Base-by-base conservation (phyloP, 2,113 vertebrate genomes). In the Poeciliopsis prolifica region DNA sequence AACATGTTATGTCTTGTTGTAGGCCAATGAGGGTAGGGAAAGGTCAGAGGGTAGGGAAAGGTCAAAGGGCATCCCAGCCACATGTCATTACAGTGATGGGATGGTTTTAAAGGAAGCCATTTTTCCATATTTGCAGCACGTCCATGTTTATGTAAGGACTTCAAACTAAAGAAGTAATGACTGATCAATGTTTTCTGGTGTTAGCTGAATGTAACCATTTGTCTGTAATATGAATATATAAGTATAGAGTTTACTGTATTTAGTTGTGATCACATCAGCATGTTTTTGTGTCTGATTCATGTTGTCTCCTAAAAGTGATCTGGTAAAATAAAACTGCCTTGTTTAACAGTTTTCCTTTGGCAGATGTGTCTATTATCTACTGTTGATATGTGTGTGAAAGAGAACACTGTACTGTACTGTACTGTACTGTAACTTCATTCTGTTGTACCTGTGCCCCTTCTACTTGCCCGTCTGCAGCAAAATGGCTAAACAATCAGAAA, bases 231-330 rank as follows among this genome's bases (percentile, higher is more conserved):
- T 73, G 54, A 26, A 69, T 35, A 40, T 35, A 65, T 65, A 13
- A 31, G 1, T 40, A 40, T 67, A 26, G 31, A 10, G 67, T 67
- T 13, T 22, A 29, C 17, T 40, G 11, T 9, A 31, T 35, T 70
- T 28, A 63, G 0, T 29, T 65, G 48, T 68, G 40, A 24, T 73
- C 19, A 70, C 69, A 2, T 82, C 64, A 82, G 84, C 89, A 90
- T 91, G 89, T 85, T 63, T 71, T 68, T 75, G 75, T 71, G 78
- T 67, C 72, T 78, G 64, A 40, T 33, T 75, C 62, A 48, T 85
- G 3, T 71, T 28, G 19, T 60, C 42, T 65, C 74, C 64, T 68
- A 0, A 64, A 82, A 71, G 75, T 78, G 75, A 48, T 75, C 73
- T 69, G 61, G 69, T 85, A 67, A 64, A 29, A 33, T 82, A 54